phyloP scores from a whole-genome alignment of 2,888 invertebrate species.

The Choreutis nemorana region DNA sequence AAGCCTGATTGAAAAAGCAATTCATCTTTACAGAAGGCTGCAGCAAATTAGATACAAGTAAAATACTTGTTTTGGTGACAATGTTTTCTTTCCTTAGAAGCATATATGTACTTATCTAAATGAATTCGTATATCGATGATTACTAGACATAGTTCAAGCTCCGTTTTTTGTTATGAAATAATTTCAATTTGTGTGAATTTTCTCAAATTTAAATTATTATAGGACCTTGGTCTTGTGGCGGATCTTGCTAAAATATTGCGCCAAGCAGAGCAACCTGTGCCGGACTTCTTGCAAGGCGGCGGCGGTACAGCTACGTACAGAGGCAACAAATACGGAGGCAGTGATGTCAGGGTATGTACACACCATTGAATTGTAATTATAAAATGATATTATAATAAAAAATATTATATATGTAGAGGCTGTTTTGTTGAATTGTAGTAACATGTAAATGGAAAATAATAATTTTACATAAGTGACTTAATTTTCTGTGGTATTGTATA shows the following conservation, averaged over 20 bases:
- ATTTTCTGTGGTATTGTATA: too few species aligned
- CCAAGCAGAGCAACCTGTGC: constrained; percentile 82
- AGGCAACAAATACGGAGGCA: constrained; percentile 71
- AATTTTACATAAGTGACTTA: background rate
- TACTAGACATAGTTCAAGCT: too few species aligned
- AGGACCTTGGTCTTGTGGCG: constrained; percentile 68
- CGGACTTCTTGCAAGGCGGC: constrained; percentile 72
- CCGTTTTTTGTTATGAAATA: constrained; percentile 1
- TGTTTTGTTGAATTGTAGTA: too few species aligned
- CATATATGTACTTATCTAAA: background rate
- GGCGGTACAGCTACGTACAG: constrained; percentile 56
- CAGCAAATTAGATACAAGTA: too few species aligned
- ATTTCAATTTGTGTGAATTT: background rate
- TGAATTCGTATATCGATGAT: too few species aligned
- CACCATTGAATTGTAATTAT: background rate
- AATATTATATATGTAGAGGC: too few species aligned
- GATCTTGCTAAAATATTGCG: constrained; percentile 77
- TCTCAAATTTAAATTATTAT: constrained; percentile 5
- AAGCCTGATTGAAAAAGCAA: background rate
- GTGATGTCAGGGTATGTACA: constrained; percentile 72
- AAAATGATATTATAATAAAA: background rate
- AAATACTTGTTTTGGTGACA: too few species aligned
- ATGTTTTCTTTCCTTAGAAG: background rate
- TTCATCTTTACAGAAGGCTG: too few species aligned
- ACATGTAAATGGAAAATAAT: too few species aligned